Base-by-base conservation (phyloP, 2,797 vertebrate species). In the Perodicticus potto region DNA sequence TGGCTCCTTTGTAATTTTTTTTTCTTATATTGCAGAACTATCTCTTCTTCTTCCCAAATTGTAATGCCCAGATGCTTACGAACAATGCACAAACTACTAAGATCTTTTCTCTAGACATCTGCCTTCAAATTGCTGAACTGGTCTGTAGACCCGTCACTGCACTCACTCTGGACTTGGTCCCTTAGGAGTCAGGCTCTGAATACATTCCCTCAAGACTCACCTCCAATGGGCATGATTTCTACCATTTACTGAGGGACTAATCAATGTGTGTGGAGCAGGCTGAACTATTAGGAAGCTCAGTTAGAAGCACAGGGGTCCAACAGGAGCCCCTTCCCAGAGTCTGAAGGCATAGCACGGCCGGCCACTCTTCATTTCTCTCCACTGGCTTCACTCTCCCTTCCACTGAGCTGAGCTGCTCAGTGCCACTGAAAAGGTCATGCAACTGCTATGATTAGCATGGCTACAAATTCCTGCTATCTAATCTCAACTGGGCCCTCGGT, bases 401-500 rank as follows among this genome's bases (percentile, higher is more conserved):
- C 0, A 13, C 49, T 3, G 2, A 49, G 49, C 53, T 37, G 69
- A 84, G 73, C 43, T 53, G 43, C 29, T 85, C n/a, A n/a, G 65
- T 65, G 63, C 93, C 76, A 40, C 63, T 55, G 53, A 82, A 89
- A 89, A 86, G 84, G 74, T 84, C 93, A 61, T 20, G 32, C 34
- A 45, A 11, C 5, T 69, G 45, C 74, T 37, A 7, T 67, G 93
- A 89, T 91, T 53, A 89, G 86, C 23, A 32, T 32, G 14, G 32
- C 49, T 43, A 55, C 82, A 85, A 57, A 69, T 84, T 40, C 63
- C 77, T 85, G 27, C 77, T 95, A 93, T 83, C 86, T 96, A 78
- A 96, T 91, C 82, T 88, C 43, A 11, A 73, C 13, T 53, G 59
- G 67, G 57, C 29, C 34, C 16, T 81, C 74, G 45, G n/a, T 25